phyloP scores from a whole-genome alignment of 1,140 invertebrate species.

The Penaeus japonicus region DNA sequence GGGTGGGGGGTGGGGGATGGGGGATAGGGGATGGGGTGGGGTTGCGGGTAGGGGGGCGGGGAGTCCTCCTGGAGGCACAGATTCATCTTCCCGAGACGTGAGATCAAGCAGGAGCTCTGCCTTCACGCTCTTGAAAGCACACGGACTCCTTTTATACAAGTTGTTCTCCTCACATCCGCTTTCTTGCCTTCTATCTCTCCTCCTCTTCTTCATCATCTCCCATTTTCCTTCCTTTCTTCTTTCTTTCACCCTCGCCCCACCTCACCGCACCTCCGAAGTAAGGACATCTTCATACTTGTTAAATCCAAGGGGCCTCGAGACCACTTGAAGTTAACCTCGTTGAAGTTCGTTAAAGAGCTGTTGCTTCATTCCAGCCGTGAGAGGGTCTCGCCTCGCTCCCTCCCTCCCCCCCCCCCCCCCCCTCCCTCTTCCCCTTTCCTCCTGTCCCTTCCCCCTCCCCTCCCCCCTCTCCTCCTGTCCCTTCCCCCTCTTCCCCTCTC shows the following conservation, averaged over 20 bases:
- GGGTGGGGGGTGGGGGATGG: not conserved
- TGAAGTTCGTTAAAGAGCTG: no score
- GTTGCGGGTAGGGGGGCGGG: not conserved
- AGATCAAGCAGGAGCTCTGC: not conserved
- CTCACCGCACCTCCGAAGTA: not conserved
- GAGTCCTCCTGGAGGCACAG: not conserved
- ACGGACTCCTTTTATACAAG: not conserved
- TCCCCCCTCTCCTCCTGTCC: no score
- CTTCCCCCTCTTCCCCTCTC: no score
- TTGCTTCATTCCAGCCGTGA: no score
- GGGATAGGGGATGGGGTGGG: not conserved
- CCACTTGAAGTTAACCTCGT: no score
- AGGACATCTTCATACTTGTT: no score
- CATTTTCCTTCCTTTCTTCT: not conserved
- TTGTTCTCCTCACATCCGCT: not conserved
- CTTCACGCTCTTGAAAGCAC: not conserved
- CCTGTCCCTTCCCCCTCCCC: no score
- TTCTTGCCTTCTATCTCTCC: not conserved
- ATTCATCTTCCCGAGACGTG: not conserved
- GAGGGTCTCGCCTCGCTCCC: no score
- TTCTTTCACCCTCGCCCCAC: not conserved
- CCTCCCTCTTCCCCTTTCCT: no score
- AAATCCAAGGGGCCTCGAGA: no score
- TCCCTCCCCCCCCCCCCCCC: no score
- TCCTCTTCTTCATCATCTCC: not conserved